Base-by-base conservation (phyloP, 2,797 vertebrate species). In the Arnoldichthys spilopterus region DNA sequence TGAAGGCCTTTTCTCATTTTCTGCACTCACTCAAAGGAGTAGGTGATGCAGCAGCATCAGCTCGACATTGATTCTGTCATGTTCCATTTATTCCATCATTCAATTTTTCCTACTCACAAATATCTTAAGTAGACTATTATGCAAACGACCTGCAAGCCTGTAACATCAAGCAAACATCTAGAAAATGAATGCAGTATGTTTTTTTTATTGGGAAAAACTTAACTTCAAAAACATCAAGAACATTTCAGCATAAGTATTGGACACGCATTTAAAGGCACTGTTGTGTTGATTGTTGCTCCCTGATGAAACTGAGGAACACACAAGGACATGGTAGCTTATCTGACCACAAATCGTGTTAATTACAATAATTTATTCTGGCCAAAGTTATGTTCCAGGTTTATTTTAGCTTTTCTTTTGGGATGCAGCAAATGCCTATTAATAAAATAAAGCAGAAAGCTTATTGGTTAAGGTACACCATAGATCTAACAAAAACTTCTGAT, bases 11-110 rank as follows among this genome's bases (percentile, higher is more conserved):
- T 63, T 92, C 88, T 93, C 88, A 91, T 92, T 89, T 77, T 86
- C 87, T 59, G 72, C 87, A 91, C 89, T 87, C 87, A 84, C 86
- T 88, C 89, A 87, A 85, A 87, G 87, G 92, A 90, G 92, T 92
- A 93, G 93, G 93, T 93, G 92, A 93, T 91, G 91, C 90, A 90
- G 89, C 89, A 90, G 89, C 89, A 91, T 85, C 85, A 86, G 87
- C 74, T 72, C 78, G 67, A 75, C 86, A 89, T 81, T 81, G 87
- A 91, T 92, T 90, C 87, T 87, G 87, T 87, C 88, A 83, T 91
- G 84, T 85, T 82, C 84, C 63, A 73, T 85, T 91, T 92, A 91
- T 90, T 91, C 89, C 90, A 74, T 72, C 79, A 74, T 72, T 77
- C 70, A 77, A n/a, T 74, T 81, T 68, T 61, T 91, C 85, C 87